Evolutionary conservation across 2,888 invertebrate genomes (phyloP).

Genomic region (Megastigmus dorsalis): DNA sequence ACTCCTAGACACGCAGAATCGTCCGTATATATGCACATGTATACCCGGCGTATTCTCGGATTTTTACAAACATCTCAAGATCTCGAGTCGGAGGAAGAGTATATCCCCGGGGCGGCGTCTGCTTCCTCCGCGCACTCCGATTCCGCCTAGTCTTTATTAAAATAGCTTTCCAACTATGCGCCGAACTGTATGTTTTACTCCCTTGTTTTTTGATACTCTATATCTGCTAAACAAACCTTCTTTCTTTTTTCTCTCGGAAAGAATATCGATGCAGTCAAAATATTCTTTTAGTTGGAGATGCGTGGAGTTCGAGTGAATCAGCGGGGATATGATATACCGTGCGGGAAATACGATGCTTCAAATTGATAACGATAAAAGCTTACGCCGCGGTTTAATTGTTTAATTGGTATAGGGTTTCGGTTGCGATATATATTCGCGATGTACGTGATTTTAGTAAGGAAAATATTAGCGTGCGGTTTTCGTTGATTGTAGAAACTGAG

Average conservation of each 20-base stretch:
- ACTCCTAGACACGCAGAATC: no score
- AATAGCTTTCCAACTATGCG: conserved; percentile 38
- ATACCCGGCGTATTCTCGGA: not conserved
- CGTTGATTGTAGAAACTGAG: no score
- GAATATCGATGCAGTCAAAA: no score
- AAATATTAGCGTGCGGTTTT: no score
- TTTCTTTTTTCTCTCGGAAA: not conserved
- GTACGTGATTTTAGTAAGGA: no score
- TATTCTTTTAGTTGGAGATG: not conserved
- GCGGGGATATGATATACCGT: no score
- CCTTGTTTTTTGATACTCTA: not conserved
- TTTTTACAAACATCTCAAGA: not conserved
- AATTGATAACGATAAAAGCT: conserved; percentile 1
- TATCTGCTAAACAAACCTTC: not conserved
- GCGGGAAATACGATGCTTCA: no score
- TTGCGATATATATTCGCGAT: no score
- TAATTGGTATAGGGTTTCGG: no score
- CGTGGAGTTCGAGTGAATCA: not conserved
- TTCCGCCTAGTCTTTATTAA: conserved; percentile 47
- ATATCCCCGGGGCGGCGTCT: no score
- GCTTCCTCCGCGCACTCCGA: no score
- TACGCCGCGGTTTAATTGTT: not conserved
- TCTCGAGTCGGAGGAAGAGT: not conserved
- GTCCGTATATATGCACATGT: not conserved
- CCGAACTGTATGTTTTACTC: conserved; percentile 11